Percentiles rank a stretch among this genome's conserved stretches.
Conservation (phyloP, 2,888 invertebrate species). For the Cyclophora albipunctata region DNA sequence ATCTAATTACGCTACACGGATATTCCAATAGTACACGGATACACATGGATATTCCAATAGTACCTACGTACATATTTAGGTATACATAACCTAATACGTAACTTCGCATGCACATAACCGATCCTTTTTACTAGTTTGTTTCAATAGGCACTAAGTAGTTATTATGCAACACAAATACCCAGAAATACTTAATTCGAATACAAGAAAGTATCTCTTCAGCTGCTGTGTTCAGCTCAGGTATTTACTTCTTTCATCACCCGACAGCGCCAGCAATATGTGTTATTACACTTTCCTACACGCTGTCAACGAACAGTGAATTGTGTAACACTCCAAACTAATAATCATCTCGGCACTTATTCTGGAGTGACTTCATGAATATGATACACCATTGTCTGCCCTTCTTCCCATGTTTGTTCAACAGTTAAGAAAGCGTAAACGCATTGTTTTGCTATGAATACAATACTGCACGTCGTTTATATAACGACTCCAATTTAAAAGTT, state of each 20-base stretch:
- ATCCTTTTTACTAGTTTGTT: too few relatives aligned
- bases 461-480: constrained; percentile 15
- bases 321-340: constrained; percentile 8
- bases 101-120: too few relatives aligned
- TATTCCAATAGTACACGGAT: too few relatives aligned
- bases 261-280: not conserved
- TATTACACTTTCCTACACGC: not conserved
- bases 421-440: constrained; percentile 24
- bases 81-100: too few relatives aligned
- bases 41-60: too few relatives aligned
- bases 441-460: constrained; percentile 16
- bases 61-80: too few relatives aligned
- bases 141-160: too few relatives aligned
- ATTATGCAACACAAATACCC: too few relatives aligned
- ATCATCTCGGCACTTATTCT: constrained; percentile 1
- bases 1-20: too few relatives aligned
- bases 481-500: constrained; percentile 10
- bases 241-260: not conserved
- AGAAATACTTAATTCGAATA: too few relatives aligned
- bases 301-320: constrained; percentile 1
- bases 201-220: not conserved
- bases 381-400: constrained; percentile 1
- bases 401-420: constrained; percentile 22
- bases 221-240: not conserved
- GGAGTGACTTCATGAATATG: constrained; percentile 10